Conservation (phyloP, 2,113 vertebrate species). For the Jaculus jaculus region DNA sequence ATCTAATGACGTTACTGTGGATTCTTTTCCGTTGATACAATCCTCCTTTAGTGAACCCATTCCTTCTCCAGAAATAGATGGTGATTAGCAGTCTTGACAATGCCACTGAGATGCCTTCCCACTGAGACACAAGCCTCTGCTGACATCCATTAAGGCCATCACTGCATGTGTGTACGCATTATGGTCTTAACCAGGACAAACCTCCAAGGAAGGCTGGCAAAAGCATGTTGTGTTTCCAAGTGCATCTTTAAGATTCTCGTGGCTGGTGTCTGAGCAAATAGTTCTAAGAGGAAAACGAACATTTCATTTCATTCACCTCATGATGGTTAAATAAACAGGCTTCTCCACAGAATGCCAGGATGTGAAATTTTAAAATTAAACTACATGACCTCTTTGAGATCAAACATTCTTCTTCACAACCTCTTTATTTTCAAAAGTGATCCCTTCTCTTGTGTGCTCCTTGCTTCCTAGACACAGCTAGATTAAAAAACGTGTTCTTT, state of each 20-base stretch:
- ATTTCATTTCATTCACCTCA: slow-evolving; percentile 46
- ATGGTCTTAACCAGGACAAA: slow-evolving; percentile 54
- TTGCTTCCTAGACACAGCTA: not conserved
- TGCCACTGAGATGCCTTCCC: slow-evolving; percentile 47
- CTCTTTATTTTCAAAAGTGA: not conserved
- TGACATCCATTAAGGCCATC: slow-evolving; percentile 54
- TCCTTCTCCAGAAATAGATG: slow-evolving; percentile 20
- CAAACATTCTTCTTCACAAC: not conserved
- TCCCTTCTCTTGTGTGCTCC: not conserved
- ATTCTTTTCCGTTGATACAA: not conserved
- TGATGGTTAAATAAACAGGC: slow-evolving; percentile 27
- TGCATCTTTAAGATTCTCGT: slow-evolving; percentile 11
- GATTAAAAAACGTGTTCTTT: slow-evolving; percentile 31
- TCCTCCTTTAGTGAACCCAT: slow-evolving; percentile 41
- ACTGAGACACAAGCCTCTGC: slow-evolving; percentile 64
- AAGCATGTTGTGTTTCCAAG: slow-evolving; percentile 54
- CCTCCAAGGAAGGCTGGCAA: slow-evolving; percentile 16
- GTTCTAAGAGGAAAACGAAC: not conserved
- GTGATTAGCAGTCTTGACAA: not conserved
- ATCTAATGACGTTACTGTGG: slow-evolving; percentile 22
- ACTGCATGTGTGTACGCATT: slow-evolving; percentile 58
- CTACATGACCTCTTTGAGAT: not conserved
- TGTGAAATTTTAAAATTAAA: slow-evolving; percentile 6
- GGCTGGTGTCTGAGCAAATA: slow-evolving; percentile 38
- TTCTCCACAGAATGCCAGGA: not conserved